Evolutionary conservation across 1,140 invertebrate species (phyloP), one percentile per base, ranked within the genome.

Genomic region (Schlechtendalia chinensis): DNA sequence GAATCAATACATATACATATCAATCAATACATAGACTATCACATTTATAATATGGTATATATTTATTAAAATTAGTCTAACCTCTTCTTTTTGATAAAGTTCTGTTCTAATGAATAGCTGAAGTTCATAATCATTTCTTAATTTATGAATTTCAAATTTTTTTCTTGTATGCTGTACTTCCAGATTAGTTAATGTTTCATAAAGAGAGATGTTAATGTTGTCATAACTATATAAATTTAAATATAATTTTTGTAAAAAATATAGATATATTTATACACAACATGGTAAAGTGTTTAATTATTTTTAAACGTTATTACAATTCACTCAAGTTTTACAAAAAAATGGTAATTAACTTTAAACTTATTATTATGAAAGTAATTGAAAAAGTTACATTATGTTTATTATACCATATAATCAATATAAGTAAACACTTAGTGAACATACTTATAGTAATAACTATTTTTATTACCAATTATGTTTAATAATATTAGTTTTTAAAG

Each of bases 151-250:
- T 54, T 3, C 0, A 6, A 72, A 54, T 54, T 72, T 24, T 72
- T 72, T 29, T 27, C 29, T 54, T 53, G 29, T 53, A 6, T 29
- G 0, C 54, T 72, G 24, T 1, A 72, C 11, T 29, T 72, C 50
- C 1, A 72, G 27, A 54, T 72, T 11, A 72, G 69, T 24, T 54
- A 72, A 72, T 53, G 47, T 72, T 72, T 72, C 69, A 54, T 32
- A 29, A 6, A 72, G 47, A 14, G 24, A n/a, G 17, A 32, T 5
- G 11, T 0, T n/a, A 54, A 54, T 29, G 10, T 29, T 72, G 17
- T 72, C 69, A 12, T 54, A n/a, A 54, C 69, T 72, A 14, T 50
- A 72, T 29, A 72, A 71, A 47, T 65, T n/a, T n/a, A n/a, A 39
- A 39, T 39, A 39, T 39, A 39, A 39, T 4, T 39, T 39, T 39